Base-by-base conservation (phyloP, 2,888 invertebrate species). In the Platerodrilus igneus region DNA sequence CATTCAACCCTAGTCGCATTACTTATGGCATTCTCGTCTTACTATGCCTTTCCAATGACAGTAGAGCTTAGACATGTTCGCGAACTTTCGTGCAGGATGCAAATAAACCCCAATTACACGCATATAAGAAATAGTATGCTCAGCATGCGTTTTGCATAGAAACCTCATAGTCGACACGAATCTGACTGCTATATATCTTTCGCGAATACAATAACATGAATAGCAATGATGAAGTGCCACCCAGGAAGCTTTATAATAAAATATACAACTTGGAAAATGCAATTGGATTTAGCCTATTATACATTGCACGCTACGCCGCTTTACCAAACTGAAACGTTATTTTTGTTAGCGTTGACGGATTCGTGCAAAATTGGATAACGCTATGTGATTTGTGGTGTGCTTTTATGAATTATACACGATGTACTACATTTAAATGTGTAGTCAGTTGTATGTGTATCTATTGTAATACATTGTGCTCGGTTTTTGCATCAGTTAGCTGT, bases 161-260 rank as follows among this genome's bases (percentile, higher is more conserved):
- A 48, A 47, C 43, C 40, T 28, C 37, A 41, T 23, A 7, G 25
- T 33, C 34, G 34, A 35, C 49, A 41, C 29, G 33, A 31, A n/a
- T n/a, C n/a, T 37, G 42, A 42, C 48, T 43, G 43, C 52, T 33
- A 57, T 60, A 60, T 58, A 60, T 60, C 59, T 58, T 47, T 45
- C 42, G 35, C 45, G 57, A 58, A 58, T 54, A 51, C 55, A 58
- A 58, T 58, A 55, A 57, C 53, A 53, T 52, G 56, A 59, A 50
- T 55, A 49, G 50, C 49, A 48, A 53, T 59, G 60, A 59, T 59
- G 53, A 53, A 59, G 52, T 55, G 56, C 52, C 55, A 38, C 43
- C 22, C 45, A 51, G 55, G 50, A 49, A 47, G 53, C 51, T 52
- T 52, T 50, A 50, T 50, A 51, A 59, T 59, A 58, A 57, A 58